Evolutionary conservation across 2,113 vertebrate species (phyloP).

Genomic region (Xiphophorus hellerii): DNA sequence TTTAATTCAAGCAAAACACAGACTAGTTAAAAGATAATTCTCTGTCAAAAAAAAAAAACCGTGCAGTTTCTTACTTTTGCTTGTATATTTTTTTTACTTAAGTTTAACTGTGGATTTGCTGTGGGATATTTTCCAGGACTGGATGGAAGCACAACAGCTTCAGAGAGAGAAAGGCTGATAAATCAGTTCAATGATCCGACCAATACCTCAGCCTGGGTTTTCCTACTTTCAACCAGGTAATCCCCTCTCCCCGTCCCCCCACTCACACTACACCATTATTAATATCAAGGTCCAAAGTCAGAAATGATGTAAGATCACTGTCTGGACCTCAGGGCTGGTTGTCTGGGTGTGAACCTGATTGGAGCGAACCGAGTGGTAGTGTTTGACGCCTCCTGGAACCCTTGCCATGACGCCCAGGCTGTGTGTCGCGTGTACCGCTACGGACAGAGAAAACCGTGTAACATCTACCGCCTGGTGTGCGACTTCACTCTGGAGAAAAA

Average conservation of each 20-base stretch:
- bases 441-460: constrained; percentile 91
- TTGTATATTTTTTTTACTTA: not conserved
- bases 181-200: constrained; percentile 94
- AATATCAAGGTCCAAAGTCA: not conserved
- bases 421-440: constrained; percentile 96
- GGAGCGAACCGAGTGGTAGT: constrained; percentile 96
- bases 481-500: constrained; percentile 97
- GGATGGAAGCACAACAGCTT: constrained; percentile 93
- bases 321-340: constrained; percentile 85
- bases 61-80: not conserved
- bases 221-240: constrained; percentile 92
- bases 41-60: not conserved
- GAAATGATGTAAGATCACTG: not conserved
- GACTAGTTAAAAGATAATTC: not conserved
- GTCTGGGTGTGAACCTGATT: constrained; percentile 94
- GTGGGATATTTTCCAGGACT: constrained; percentile 79
- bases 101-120: constrained; percentile 6
- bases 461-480: constrained; percentile 94
- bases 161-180: constrained; percentile 92
- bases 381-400: constrained; percentile 97
- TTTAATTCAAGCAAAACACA: not conserved
- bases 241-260: no score
- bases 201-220: constrained; percentile 88
- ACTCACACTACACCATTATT: not conserved
- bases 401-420: constrained; percentile 95